These are phyloP conservation scores for Rutpela maculata DNA, from an alignment of 2,888 invertebrate species.

Conservation along the genomic window DNA sequence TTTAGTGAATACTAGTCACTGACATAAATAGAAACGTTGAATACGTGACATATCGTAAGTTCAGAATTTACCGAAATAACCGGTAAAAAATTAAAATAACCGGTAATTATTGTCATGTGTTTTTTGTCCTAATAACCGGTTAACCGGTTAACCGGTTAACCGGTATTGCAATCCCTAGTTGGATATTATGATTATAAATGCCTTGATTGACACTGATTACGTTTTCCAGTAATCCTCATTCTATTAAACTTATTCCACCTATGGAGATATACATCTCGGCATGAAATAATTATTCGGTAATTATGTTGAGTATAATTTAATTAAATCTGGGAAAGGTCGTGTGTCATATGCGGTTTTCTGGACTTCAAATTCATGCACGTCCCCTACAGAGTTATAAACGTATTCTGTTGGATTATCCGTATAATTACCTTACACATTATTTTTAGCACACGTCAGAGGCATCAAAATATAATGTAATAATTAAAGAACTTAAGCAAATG, in stretches of 20 bases:
- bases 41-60: too few relatives aligned
- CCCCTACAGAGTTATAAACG: conserved; percentile 11
- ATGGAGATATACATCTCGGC: background rate
- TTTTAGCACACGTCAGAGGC: background rate
- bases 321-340: background rate
- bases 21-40: too few relatives aligned
- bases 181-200: background rate
- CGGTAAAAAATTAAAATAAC: too few relatives aligned
- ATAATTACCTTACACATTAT: conserved; percentile 15
- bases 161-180: too few relatives aligned
- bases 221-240: background rate
- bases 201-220: background rate
- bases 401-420: conserved; percentile 8
- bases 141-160: too few relatives aligned
- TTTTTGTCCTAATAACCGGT: too few relatives aligned
- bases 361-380: conserved; percentile 18
- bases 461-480: background rate
- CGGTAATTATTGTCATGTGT: too few relatives aligned
- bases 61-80: too few relatives aligned
- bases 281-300: background rate
- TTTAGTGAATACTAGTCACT: too few relatives aligned
- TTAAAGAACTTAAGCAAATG: too few relatives aligned
- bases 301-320: conserved; percentile 10
- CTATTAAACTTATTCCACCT: background rate
- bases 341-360: conserved; percentile 27